Evolutionary conservation across 2,113 vertebrate species (phyloP).

Genomic region (Sphyrna mokarran): DNA sequence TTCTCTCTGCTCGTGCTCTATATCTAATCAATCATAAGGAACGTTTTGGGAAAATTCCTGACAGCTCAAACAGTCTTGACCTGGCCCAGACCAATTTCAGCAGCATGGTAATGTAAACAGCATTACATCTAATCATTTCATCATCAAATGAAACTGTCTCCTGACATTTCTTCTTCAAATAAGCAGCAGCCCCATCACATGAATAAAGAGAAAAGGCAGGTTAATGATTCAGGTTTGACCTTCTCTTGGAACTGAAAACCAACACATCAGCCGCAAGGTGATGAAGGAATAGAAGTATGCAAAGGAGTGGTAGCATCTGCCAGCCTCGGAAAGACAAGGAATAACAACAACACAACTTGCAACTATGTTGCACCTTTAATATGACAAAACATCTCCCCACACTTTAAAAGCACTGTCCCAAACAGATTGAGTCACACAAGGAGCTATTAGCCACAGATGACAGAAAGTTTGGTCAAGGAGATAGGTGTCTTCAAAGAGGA

Average conservation of each 20-base stretch:
- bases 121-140: neutral
- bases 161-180: neutral
- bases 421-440: neutral
- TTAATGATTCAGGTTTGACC: neutral
- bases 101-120: neutral
- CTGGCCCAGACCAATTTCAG: neutral
- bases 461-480: neutral
- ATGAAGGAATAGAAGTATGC: neutral
- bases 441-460: neutral
- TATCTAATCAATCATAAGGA: conserved; percentile 21
- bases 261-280: neutral
- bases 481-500: neutral
- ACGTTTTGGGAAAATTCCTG: neutral
- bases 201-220: neutral
- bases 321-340: neutral
- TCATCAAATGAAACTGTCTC: conserved; percentile 21
- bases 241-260: neutral
- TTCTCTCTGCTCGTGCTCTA: neutral
- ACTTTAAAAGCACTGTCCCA: neutral
- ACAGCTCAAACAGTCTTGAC: neutral
- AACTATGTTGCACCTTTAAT: neutral
- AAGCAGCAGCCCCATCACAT: neutral
- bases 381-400: neutral
- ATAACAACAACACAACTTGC: neutral
- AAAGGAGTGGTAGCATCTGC: neutral